Conservation (phyloP, 2,797 vertebrate species). For the Sciurus vulgaris region DNA sequence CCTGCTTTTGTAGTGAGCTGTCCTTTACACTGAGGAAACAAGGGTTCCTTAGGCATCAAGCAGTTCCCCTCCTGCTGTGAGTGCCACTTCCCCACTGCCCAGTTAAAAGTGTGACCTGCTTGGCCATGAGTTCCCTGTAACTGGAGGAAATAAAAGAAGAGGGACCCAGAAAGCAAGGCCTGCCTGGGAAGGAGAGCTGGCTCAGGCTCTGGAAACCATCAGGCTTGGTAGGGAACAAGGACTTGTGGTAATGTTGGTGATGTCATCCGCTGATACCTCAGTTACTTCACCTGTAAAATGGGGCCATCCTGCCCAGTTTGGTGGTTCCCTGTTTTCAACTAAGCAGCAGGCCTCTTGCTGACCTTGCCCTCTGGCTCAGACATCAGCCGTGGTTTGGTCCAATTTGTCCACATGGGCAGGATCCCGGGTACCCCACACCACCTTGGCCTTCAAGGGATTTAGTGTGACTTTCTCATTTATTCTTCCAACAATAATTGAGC, state of each 20-base stretch:
- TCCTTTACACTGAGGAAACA: background rate
- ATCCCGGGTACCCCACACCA: background rate
- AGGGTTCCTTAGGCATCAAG: background rate
- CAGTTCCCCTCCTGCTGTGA: no score
- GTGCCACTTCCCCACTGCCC: background rate
- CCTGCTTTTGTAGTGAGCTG: background rate
- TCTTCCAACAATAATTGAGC: background rate
- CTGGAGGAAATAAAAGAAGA: background rate
- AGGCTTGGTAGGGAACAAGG: background rate
- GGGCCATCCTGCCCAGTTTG: background rate
- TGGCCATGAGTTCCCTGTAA: background rate
- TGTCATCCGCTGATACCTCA: background rate
- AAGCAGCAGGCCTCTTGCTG: background rate
- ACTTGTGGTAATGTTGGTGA: background rate
- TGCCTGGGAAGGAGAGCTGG: background rate
- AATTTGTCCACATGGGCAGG: background rate
- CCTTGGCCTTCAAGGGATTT: background rate
- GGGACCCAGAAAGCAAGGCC: background rate
- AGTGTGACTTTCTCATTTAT: background rate
- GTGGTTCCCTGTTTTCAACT: background rate
- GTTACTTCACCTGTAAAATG: background rate
- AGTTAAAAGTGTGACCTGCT: background rate
- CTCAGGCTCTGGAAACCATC: background rate
- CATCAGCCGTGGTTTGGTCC: background rate
- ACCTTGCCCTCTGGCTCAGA: background rate